Evolutionary conservation across 2,888 invertebrate species (phyloP), one percentile per base, ranked within the genome.

Genomic region (Plusia festucae): DNA sequence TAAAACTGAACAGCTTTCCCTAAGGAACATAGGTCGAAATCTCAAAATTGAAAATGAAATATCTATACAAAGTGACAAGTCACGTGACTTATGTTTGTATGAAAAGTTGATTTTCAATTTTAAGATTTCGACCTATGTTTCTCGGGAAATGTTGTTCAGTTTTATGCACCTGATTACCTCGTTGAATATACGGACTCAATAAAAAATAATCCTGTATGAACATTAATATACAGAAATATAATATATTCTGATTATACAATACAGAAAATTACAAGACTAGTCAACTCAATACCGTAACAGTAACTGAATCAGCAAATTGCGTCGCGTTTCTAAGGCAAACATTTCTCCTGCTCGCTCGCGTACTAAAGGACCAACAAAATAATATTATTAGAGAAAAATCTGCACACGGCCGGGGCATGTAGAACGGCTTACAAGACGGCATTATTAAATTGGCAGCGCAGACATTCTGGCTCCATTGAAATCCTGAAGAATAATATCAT

Each of bases 371-470:
- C 76, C 57, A 73, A 79, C 73, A 81, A 78, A 76, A 78, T 87
- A 86, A 88, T 85, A 72, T 84, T 88, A 84, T 88, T 87, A 87
- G 80, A 82, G 81, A 79, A 80, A 85, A 88, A 88, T 87, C 87
- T 77, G 77, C 79, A 77, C 73, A 59, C 56, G 69, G 68, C 68
- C 62, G 56, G 74, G 73, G 75, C 76, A 82, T 82, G 84, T 83
- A 82, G 83, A 85, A 84, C 76, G 83, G 83, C 87, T 83, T 88
- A 90, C 86, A 87, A 83, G 88, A 82, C 78, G 82, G 85, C 82
- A 88, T 91, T 91, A 91, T 91, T 91, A 91, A 91, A 91, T 91
- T 91, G 90, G 83, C 85, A 82, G 74, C 68, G 68, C 70, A 74
- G 75, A 84, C 86, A 85, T 84, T 89, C 81, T 76, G 84, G 78